Base-by-base conservation (phyloP, 2,797 vertebrate genomes). In the Poecilia gillii region DNA sequence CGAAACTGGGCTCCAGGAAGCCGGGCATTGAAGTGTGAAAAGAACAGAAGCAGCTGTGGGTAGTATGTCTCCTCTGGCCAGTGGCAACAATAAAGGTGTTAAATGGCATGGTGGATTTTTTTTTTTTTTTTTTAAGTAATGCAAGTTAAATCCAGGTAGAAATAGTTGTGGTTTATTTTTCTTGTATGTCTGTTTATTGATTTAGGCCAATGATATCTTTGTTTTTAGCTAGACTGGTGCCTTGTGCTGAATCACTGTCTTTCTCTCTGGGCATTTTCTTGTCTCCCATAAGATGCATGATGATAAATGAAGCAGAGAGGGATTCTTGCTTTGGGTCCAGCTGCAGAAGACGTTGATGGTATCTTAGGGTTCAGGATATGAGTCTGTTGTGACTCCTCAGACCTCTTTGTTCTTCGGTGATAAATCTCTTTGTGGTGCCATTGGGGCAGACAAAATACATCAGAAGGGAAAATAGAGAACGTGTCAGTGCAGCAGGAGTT, bases 391-490 rank as follows among this genome's bases (percentile, higher is more conserved):
- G 87, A 77, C 82, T 91, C 77, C 81, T 90, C 53, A 76, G 76
- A 74, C 23, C 1, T 46, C 73, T 83, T 94, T 94, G 95, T 93
- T 94, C 94, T 91, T 81, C 43, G 43, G 81, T 90, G 90, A 94
- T 94, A 84, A 55, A 78, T 86, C 74, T 91, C 89, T 91, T 87
- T 90, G 89, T 77, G 85, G 77, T 51, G 28, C 71, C 79, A 93
- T 93, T 92, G 46, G 90, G 93, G 94, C 81, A 96, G 95, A 94
- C 94, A 90, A 93, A 95, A 95, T 93, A 96, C 79, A 89, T 75
- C 46, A 70, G 84, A 81, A 80, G 76, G 53, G 62, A 66, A 72
- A 82, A 74, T 80, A 39, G 74, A 70, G 55, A 57, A 25, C 36
- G n/a, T 62, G 45, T 70, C 33, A 51, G 51, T 39, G 36, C 39